These are phyloP conservation scores for Hypomecis atomaria DNA, from an alignment of 2,888 invertebrate genomes.

Conservation along the genomic window DNA sequence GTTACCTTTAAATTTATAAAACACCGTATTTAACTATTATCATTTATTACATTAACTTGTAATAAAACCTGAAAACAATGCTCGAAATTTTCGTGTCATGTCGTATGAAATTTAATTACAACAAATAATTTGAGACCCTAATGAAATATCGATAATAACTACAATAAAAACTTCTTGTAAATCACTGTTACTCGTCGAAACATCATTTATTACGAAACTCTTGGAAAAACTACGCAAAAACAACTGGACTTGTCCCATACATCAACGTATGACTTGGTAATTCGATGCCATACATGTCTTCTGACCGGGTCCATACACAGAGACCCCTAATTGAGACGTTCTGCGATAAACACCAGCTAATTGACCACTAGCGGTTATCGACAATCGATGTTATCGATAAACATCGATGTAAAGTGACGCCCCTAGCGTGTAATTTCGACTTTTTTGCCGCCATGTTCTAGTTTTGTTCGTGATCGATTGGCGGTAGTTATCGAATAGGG, in stretches of 20 bases:
- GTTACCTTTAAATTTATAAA: too few relatives aligned
- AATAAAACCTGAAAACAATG: too few relatives aligned
- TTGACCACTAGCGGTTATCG: conserved; percentile 51
- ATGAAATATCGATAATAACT: not conserved
- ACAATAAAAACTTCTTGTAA: not conserved
- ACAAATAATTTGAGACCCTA: not conserved
- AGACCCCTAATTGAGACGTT: conserved; percentile 65
- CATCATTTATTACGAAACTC: conserved; percentile 21
- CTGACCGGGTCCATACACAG: conserved; percentile 39
- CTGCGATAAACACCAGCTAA: conserved; percentile 61
- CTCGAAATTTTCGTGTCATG: too few relatives aligned
- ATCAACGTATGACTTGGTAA: conserved; percentile 49
- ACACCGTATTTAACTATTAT: too few relatives aligned
- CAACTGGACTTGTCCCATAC: conserved; percentile 39
- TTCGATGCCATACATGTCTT: conserved; percentile 41
- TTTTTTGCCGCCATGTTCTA: conserved; percentile 56
- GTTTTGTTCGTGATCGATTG: conserved; percentile 57
- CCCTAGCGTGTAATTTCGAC: conserved; percentile 61
- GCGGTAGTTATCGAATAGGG: conserved; percentile 34
- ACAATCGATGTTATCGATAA: conserved; percentile 39
- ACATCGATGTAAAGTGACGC: conserved; percentile 44
- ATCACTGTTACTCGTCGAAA: conserved; percentile 19
- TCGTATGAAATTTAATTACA: too few relatives aligned
- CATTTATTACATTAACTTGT: too few relatives aligned
- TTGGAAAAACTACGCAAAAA: conserved; percentile 33